These are phyloP conservation scores for Koerneria pararmatus DNA, from an alignment of 2,888 invertebrate genomes.

Conservation along the genomic window DNA sequence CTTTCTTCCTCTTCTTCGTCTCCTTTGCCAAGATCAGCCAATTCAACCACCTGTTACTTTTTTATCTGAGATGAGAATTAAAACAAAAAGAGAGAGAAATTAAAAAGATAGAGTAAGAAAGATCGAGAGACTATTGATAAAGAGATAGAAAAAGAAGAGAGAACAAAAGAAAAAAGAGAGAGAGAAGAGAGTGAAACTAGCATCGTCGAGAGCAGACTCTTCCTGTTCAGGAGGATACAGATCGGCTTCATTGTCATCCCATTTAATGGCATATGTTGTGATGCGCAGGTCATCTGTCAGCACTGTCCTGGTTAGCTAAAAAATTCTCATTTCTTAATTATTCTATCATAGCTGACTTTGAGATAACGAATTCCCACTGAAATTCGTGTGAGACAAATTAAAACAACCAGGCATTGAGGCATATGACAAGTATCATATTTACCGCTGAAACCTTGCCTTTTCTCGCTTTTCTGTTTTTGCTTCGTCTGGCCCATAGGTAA, in stretches of 20 bases:
- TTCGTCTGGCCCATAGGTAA: too few species aligned
- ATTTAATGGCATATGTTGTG: conserved; percentile 64
- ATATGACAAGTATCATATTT: not conserved
- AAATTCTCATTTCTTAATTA: conserved; percentile 8
- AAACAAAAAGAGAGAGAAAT: too few species aligned
- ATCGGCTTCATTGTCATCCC: conserved; percentile 60
- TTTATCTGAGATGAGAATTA: too few species aligned
- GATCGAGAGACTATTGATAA: too few species aligned
- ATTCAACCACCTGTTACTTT: too few species aligned
- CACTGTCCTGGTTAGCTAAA: conserved; percentile 41
- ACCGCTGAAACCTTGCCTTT: not conserved
- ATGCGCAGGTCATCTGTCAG: conserved; percentile 62
- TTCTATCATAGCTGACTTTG: not conserved
- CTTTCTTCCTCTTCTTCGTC: conserved; percentile 11
- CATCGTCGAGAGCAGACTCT: conserved; percentile 33
- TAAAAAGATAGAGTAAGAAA: too few species aligned
- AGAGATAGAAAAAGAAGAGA: too few species aligned
- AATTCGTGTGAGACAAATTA: not conserved
- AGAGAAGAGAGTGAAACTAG: too few species aligned
- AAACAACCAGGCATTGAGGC: not conserved
- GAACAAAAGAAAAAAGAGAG: too few species aligned
- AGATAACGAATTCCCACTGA: conserved; percentile 14
- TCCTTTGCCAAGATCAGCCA: not conserved
- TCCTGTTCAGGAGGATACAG: conserved; percentile 28
- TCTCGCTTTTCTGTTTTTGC: not conserved